Percentiles rank a stretch among this genome's conserved stretches.
These are phyloP conservation scores for Orgyia antiqua DNA, from an alignment of 2,888 invertebrate genomes.

Conservation along the genomic window DNA sequence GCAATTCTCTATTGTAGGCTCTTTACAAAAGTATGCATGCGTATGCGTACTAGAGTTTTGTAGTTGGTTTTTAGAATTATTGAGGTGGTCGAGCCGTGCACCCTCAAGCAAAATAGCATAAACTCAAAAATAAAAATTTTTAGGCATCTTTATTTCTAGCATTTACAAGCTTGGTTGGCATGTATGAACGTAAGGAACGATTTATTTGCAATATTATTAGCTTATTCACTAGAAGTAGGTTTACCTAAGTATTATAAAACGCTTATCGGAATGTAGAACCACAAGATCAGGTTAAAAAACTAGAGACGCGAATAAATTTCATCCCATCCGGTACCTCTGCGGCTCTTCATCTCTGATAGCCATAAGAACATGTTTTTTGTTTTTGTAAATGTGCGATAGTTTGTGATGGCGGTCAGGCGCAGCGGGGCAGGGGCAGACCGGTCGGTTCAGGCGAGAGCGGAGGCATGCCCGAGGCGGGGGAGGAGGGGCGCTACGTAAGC, in stretches of 20 bases:
- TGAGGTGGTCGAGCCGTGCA: too few relatives aligned
- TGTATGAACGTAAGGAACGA: too few relatives aligned
- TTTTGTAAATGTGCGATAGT: conserved; percentile 73
- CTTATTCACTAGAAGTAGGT: too few relatives aligned
- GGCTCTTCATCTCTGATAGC: conserved; percentile 68
- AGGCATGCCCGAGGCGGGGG: conserved; percentile 25
- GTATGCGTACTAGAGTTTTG: too few relatives aligned
- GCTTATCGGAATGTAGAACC: conserved; percentile 62
- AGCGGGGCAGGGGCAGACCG: conserved; percentile 54
- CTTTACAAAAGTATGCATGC: too few relatives aligned
- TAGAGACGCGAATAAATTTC: conserved; percentile 70
- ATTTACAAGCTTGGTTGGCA: too few relatives aligned
- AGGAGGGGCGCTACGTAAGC: conserved; percentile 73
- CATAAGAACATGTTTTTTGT: conserved; percentile 74
- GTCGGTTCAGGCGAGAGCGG: conserved; percentile 46
- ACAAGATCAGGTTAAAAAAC: conserved; percentile 48
- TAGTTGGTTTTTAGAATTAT: too few relatives aligned
- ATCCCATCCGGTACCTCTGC: conserved; percentile 74
- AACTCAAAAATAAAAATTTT: too few relatives aligned
- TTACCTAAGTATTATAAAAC: conserved; percentile 38
- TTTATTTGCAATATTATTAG: too few relatives aligned
- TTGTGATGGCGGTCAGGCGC: conserved; percentile 63
- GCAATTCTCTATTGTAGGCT: too few relatives aligned
- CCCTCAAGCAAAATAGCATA: too few relatives aligned
- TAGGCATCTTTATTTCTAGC: too few relatives aligned